Evolutionary conservation across 2,797 vertebrate species (phyloP).

Genomic region (Acanthopagrus latus): DNA sequence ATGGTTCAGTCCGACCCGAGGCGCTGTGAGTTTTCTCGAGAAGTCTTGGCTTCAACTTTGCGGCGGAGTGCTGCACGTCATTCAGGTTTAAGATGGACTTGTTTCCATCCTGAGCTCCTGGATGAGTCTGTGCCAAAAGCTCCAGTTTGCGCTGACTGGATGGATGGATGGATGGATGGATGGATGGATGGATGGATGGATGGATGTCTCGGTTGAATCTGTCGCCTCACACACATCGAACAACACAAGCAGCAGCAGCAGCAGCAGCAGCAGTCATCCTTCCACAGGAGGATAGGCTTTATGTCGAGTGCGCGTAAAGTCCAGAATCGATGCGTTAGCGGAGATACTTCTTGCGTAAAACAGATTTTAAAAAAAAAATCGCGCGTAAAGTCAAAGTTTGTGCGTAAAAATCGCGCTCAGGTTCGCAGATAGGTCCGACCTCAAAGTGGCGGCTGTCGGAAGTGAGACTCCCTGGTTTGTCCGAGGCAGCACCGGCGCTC

Average conservation of each 20-base stretch:
- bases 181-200: constrained; percentile 29
- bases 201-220: constrained; percentile 1
- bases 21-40: constrained; percentile 24
- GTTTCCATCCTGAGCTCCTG: constrained; percentile 22
- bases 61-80: constrained; percentile 6
- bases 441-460: constrained; percentile 47
- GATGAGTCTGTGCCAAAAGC: constrained; percentile 19
- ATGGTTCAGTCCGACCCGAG: constrained; percentile 59
- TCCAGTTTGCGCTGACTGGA: constrained; percentile 19
- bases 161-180: constrained; percentile 30
- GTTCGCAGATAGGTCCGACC: constrained; percentile 38
- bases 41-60: constrained; percentile 27
- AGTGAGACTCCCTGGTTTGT: constrained; percentile 70
- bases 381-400: constrained; percentile 51
- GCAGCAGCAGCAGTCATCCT: constrained; percentile 30
- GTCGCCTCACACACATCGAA: constrained; percentile 26
- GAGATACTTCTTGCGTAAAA: neutral
- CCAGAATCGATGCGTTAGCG: constrained; percentile 10
- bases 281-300: neutral
- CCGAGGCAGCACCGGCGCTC: constrained; percentile 68
- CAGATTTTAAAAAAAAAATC: neutral
- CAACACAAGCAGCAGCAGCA: too few species aligned
- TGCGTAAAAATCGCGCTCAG: constrained; percentile 47
- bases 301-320: constrained; percentile 22
- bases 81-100: neutral